Conservation (phyloP, 2,888 invertebrate genomes). For the Pristionchus fissidentatus region DNA sequence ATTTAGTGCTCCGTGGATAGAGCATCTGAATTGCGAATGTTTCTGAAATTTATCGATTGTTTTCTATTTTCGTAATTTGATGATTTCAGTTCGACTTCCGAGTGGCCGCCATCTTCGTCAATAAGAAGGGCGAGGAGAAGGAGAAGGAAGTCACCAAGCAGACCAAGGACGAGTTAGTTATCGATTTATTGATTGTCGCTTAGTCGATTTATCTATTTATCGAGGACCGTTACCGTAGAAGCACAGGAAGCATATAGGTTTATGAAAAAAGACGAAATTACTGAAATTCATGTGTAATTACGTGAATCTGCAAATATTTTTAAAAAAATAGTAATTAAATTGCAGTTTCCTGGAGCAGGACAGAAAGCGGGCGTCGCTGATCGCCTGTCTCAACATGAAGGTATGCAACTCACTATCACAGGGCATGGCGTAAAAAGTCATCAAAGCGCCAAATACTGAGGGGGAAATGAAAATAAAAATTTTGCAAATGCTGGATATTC, state of each 20-base stretch:
- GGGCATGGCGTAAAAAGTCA: neutral
- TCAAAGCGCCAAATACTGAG: neutral
- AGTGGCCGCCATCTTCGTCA: neutral
- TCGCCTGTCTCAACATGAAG: neutral
- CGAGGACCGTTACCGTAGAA: no score
- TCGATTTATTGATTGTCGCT: neutral
- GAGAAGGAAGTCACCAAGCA: slow-evolving; percentile 31
- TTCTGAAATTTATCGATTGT: neutral
- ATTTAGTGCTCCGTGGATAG: neutral
- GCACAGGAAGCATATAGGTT: no score
- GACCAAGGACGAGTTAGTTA: slow-evolving; percentile 37
- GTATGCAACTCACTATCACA: neutral
- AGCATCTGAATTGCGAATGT: no score
- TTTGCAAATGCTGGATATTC: neutral
- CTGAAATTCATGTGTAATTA: no score
- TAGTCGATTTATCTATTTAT: no score
- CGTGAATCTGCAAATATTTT: neutral
- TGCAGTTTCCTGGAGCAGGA: slow-evolving; percentile 26
- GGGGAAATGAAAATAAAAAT: neutral
- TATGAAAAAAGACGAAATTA: no score
- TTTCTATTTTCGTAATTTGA: neutral
- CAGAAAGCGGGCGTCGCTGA: neutral
- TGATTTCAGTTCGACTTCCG: slow-evolving; percentile 13
- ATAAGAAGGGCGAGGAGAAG: slow-evolving; percentile 34
- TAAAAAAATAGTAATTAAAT: neutral